Conservation (phyloP, 2,113 vertebrate genomes). For the Leptodactylus fuscus region DNA sequence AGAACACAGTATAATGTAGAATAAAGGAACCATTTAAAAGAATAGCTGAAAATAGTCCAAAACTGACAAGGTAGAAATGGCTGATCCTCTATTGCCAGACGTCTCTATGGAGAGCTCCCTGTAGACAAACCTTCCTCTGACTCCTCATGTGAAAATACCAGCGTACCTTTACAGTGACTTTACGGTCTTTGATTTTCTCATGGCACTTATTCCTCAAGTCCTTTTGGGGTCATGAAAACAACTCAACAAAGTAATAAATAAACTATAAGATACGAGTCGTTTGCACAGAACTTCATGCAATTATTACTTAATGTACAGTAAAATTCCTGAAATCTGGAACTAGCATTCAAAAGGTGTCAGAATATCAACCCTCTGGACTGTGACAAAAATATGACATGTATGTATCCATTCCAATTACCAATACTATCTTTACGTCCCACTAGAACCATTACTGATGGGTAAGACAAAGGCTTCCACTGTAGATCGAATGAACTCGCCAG, state of each 20-base stretch:
- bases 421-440: neutral
- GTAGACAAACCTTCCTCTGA: neutral
- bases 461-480: neutral
- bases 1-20: slow-evolving; percentile 63
- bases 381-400: neutral
- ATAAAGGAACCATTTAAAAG: slow-evolving; percentile 49
- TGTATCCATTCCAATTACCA: neutral
- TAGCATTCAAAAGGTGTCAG: neutral
- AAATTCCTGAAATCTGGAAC: neutral
- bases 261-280: neutral
- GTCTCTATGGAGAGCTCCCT: neutral
- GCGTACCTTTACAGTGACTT: neutral
- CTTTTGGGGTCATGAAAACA: neutral
- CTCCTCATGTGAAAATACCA: neutral
- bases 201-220: neutral
- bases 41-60: slow-evolving; percentile 46
- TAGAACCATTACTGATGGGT: neutral
- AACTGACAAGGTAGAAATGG: slow-evolving; percentile 54
- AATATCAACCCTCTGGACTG: neutral
- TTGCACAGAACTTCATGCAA: neutral
- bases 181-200: neutral
- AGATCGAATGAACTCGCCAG: neutral
- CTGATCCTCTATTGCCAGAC: slow-evolving; percentile 11
- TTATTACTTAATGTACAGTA: neutral
- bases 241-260: neutral